A percentile compares a stretch with the other conserved stretches of the same genome.
These are phyloP conservation scores for Fulica atra DNA, from an alignment of 2,113 vertebrate genomes.

Conservation along the genomic window DNA sequence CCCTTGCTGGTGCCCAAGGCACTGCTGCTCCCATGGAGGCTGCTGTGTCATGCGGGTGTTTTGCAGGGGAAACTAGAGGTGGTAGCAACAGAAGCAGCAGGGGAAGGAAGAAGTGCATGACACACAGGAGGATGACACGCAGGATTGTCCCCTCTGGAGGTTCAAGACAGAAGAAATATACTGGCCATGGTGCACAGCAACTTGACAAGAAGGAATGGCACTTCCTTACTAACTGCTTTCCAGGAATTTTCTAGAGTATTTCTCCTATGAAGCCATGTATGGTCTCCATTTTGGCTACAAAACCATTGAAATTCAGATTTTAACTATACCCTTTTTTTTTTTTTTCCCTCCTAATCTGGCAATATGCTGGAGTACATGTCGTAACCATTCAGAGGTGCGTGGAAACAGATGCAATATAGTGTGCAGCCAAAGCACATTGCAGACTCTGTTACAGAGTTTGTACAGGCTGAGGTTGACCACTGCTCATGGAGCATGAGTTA, in stretches of 20 bases:
- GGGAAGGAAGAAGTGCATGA: background rate
- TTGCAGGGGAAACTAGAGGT: background rate
- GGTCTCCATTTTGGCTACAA: background rate
- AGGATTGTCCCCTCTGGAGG: accelerated
- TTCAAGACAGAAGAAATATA: background rate
- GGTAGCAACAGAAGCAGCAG: background rate
- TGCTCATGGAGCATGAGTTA: background rate
- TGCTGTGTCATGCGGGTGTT: background rate
- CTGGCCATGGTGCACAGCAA: background rate
- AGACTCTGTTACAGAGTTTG: background rate
- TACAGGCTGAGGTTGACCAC: background rate
- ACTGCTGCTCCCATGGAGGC: background rate
- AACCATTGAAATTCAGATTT: background rate
- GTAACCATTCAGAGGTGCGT: background rate
- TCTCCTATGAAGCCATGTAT: background rate
- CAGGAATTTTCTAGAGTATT: background rate
- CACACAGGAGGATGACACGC: background rate
- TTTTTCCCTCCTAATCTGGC: background rate
- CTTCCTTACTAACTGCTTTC: background rate
- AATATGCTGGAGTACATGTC: background rate
- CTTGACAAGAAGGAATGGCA: background rate
- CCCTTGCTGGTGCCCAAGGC: accelerated
- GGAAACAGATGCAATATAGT: background rate
- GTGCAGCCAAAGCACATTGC: background rate
- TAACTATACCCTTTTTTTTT: background rate